Conservation (phyloP, 2,888 invertebrate species). For the Opisthograptis luteolata region DNA sequence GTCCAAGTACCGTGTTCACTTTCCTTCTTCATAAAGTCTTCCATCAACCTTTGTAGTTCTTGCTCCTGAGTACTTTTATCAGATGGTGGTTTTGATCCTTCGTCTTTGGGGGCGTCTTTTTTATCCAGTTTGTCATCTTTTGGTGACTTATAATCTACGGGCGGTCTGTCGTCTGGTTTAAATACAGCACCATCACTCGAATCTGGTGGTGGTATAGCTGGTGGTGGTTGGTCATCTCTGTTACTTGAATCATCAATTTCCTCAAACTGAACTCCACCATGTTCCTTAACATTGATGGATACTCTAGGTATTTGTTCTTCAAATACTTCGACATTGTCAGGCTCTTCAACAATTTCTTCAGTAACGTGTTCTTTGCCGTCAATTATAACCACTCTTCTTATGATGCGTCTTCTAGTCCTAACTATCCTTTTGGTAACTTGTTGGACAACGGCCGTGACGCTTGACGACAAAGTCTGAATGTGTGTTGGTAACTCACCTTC, state of each 20-base stretch:
- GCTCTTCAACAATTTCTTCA: conserved; percentile 93
- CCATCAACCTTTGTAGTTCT: conserved; percentile 48
- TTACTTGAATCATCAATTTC: conserved; percentile 57
- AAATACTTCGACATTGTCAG: conserved; percentile 89
- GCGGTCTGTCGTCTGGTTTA: conserved; percentile 34
- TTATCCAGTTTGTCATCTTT: conserved; percentile 29
- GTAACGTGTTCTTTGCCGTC: conserved; percentile 93
- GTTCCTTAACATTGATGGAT: conserved; percentile 86
- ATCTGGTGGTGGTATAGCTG: conserved; percentile 44
- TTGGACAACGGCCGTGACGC: conserved; percentile 91
- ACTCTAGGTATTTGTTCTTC: conserved; percentile 89
- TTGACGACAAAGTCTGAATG: conserved; percentile 86
- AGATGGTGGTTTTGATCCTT: conserved; percentile 24
- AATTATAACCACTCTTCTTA: conserved; percentile 90
- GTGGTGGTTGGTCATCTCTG: conserved; percentile 46
- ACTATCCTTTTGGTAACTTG: conserved; percentile 92
- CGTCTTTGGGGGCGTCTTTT: conserved; percentile 35
- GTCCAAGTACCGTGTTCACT: conserved; percentile 10
- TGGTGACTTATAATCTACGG: conserved; percentile 24
- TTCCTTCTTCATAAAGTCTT: conserved; percentile 41
- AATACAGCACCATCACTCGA: conserved; percentile 34
- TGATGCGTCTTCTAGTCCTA: conserved; percentile 89
- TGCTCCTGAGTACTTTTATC: conserved; percentile 39
- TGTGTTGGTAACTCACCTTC: conserved; percentile 70
- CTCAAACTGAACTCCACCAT: conserved; percentile 76